A percentile compares a stretch with the other conserved stretches of the same genome.
Evolutionary conservation across 2,888 invertebrate species (phyloP).

Genomic region (Oligia strigilis): DNA sequence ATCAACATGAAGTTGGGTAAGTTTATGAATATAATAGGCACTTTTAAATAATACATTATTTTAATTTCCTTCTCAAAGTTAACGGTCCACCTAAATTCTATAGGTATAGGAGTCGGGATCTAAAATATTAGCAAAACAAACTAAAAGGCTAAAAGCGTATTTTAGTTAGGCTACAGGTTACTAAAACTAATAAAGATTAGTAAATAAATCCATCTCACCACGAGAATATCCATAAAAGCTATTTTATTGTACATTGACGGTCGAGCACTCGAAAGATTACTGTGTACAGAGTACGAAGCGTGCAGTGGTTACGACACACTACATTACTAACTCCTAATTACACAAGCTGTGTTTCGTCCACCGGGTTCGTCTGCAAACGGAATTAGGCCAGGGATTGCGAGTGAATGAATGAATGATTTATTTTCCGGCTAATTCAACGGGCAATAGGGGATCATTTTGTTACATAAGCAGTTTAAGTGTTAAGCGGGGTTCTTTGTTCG

Average conservation of each 20-base stretch:
- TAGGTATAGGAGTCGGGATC: not conserved
- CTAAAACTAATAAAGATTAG: not conserved
- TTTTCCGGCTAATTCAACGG: constrained; percentile 56
- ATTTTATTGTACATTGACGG: constrained; percentile 47
- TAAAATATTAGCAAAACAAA: not conserved
- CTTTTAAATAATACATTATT: constrained; percentile 7
- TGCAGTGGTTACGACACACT: constrained; percentile 60
- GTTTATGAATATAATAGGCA: constrained; percentile 8
- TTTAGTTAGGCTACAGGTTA: not conserved
- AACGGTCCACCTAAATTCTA: not conserved
- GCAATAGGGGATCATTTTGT: constrained; percentile 48
- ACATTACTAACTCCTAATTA: constrained; percentile 67
- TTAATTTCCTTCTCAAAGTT: not conserved
- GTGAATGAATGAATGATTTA: constrained; percentile 68
- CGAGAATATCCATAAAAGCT: constrained; percentile 40
- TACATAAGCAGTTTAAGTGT: constrained; percentile 52
- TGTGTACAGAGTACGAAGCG: constrained; percentile 36
- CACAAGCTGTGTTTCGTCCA: constrained; percentile 60
- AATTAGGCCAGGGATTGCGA: constrained; percentile 65
- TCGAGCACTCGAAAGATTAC: constrained; percentile 58
- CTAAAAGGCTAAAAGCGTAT: not conserved
- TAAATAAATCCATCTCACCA: not conserved
- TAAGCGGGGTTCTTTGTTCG: constrained; percentile 35
- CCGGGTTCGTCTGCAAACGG: constrained; percentile 54
- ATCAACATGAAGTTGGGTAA: constrained; percentile 33